These are phyloP conservation scores for Drosophila lowei DNA, from an alignment of 1,140 invertebrate genomes.

Conservation along the genomic window DNA sequence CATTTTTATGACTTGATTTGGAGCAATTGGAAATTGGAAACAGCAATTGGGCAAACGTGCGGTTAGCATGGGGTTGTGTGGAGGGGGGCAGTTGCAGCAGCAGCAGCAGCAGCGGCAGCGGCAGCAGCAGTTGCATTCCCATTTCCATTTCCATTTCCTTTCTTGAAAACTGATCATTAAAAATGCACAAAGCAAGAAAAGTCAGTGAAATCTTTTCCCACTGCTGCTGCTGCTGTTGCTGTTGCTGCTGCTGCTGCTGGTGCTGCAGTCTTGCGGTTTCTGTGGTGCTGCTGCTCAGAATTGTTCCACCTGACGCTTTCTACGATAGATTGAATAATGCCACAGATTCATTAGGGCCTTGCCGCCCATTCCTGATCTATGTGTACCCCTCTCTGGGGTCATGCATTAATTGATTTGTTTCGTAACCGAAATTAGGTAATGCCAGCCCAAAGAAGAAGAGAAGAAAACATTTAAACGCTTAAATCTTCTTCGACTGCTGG, in stretches of 20 bases:
- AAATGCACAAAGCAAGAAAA: constrained; percentile 50
- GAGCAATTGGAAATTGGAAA: constrained; percentile 59
- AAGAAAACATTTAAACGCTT: constrained; percentile 67
- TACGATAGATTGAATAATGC: constrained; percentile 39
- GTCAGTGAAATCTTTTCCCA: constrained; percentile 53
- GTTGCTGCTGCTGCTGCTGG: constrained; percentile 1
- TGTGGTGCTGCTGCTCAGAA: constrained; percentile 23
- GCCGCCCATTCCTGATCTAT: background rate
- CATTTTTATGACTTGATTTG: constrained; percentile 69
- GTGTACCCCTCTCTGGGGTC: constrained; percentile 12
- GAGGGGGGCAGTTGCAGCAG: no score
- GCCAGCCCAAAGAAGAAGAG: constrained; percentile 38
- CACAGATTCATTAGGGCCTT: constrained; percentile 30
- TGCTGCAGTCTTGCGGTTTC: constrained; percentile 30
- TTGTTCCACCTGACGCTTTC: constrained; percentile 40
- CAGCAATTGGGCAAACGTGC: constrained; percentile 43
- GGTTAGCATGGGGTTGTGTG: constrained; percentile 11
- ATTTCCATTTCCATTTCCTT: no score
- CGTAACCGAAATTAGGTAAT: constrained; percentile 79
- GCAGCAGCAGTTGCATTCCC: no score
- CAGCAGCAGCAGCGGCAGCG: no score
- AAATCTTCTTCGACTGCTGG: constrained; percentile 56
- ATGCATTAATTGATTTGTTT: constrained; percentile 80
- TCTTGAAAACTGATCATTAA: constrained; percentile 48
- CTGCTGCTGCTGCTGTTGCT: constrained; percentile 11